Evolutionary conservation across 2,888 invertebrate genomes (phyloP).

Genomic region (Trissolcus japonicus): DNA sequence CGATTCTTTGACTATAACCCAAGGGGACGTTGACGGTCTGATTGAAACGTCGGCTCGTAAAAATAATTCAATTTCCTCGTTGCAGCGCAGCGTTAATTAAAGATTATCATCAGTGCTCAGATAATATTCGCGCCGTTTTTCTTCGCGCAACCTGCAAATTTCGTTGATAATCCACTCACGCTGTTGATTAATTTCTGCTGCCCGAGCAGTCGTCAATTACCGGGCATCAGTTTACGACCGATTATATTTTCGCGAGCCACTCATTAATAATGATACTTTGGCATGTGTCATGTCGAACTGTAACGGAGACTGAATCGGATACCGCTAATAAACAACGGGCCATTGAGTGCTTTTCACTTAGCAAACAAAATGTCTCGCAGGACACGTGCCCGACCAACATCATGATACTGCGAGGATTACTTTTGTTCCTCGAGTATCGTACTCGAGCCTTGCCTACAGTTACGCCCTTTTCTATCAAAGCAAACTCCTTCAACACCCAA

Average conservation of each 20-base stretch:
- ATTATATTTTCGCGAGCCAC: too few relatives aligned
- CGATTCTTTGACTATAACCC: slow-evolving; percentile 73
- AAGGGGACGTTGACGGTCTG: slow-evolving; percentile 73
- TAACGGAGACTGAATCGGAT: slow-evolving; percentile 34
- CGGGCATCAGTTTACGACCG: too few relatives aligned
- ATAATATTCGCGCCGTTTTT: too few relatives aligned
- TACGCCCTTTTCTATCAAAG: slow-evolving; percentile 4
- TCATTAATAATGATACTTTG: too few relatives aligned
- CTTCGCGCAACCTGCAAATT: too few relatives aligned
- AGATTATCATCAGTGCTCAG: slow-evolving; percentile 68
- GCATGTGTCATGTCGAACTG: too few relatives aligned
- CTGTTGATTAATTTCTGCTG: too few relatives aligned
- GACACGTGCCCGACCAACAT: slow-evolving; percentile 74
- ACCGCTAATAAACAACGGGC: slow-evolving; percentile 65
- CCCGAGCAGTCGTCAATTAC: too few relatives aligned
- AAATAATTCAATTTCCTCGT: slow-evolving; percentile 74
- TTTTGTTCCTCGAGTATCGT: slow-evolving; percentile 66
- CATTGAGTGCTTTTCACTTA: slow-evolving; percentile 69
- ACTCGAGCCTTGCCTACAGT: slow-evolving; percentile 54
- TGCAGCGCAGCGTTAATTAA: slow-evolving; percentile 73
- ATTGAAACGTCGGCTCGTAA: slow-evolving; percentile 74
- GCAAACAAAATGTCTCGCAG: slow-evolving; percentile 66
- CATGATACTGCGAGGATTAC: slow-evolving; percentile 71
- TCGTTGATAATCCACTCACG: too few relatives aligned
- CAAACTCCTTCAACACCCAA: slow-evolving; percentile 15